These are phyloP conservation scores for Apis dorsata DNA, from an alignment of 1,140 invertebrate genomes.

Conservation along the genomic window DNA sequence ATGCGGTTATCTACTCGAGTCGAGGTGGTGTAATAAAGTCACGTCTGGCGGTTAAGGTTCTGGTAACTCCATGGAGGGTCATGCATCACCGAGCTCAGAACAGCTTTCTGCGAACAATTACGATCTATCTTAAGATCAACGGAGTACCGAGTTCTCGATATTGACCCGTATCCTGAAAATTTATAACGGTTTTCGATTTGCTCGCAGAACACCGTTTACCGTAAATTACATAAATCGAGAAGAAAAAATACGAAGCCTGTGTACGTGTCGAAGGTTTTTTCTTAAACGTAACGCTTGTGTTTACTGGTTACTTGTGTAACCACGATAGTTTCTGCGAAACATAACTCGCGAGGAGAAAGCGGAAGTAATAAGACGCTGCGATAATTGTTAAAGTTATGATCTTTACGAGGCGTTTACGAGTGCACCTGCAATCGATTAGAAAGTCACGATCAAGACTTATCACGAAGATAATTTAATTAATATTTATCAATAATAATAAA, in stretches of 20 bases:
- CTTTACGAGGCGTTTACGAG: not conserved
- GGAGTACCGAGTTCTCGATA: not conserved
- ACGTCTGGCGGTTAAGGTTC: constrained; percentile 65
- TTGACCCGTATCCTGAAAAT: not conserved
- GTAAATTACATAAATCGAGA: not conserved
- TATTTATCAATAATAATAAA: too few relatives aligned
- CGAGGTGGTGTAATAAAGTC: constrained; percentile 57
- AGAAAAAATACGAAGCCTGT: too few relatives aligned
- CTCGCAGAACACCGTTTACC: not conserved
- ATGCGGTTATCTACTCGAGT: constrained; percentile 50
- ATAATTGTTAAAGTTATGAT: not conserved
- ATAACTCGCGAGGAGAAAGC: not conserved
- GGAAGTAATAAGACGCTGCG: not conserved
- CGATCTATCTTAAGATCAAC: not conserved
- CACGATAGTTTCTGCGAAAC: not conserved
- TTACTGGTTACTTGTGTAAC: not conserved
- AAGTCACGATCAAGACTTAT: not conserved
- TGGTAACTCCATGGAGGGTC: constrained; percentile 21
- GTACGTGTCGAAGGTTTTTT: too few relatives aligned
- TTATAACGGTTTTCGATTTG: not conserved
- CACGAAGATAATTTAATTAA: not conserved
- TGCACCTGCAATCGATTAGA: not conserved
- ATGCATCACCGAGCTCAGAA: constrained; percentile 19
- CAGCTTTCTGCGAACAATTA: constrained; percentile 29
- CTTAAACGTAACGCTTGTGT: too few relatives aligned